Conservation (phyloP, 2,888 invertebrate genomes). For the Phyto melanocephala region DNA sequence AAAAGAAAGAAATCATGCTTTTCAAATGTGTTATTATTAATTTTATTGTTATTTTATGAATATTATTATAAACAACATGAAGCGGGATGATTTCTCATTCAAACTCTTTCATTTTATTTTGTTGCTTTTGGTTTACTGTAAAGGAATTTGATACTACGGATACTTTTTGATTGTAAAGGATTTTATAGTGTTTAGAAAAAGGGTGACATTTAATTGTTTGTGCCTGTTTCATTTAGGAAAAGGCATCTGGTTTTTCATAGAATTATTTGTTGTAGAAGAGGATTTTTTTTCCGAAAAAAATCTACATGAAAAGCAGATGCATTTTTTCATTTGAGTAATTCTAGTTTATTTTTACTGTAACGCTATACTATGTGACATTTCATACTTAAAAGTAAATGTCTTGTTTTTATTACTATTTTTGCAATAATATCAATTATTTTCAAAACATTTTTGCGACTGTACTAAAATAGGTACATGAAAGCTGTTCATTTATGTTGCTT, state of each 20-base stretch:
- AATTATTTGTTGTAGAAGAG: not conserved
- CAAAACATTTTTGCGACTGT: no score
- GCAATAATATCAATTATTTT: no score
- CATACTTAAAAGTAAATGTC: no score
- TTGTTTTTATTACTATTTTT: no score
- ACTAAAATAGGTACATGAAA: no score
- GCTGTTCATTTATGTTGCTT: no score
- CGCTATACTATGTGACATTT: no score
- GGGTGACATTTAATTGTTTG: slow-evolving; percentile 49
- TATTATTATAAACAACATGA: slow-evolving; percentile 11
- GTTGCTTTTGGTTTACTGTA: not conserved
- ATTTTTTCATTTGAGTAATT: not conserved
- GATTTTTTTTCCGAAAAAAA: slow-evolving; percentile 26
- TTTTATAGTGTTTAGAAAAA: slow-evolving; percentile 12
- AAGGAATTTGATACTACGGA: slow-evolving; percentile 52
- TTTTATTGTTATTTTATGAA: slow-evolving; percentile 35
- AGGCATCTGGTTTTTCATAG: slow-evolving; percentile 50
- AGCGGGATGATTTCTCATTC: not conserved
- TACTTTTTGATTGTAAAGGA: slow-evolving; percentile 13
- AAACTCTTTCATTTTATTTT: no score
- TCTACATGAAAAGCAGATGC: slow-evolving; percentile 35
- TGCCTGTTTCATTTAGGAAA: slow-evolving; percentile 3
- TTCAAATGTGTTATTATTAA: slow-evolving; percentile 15
- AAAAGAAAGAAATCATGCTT: slow-evolving; percentile 37
- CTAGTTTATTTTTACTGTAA: not conserved